Conservation (phyloP, 2,113 vertebrate genomes). For the Elanoides forficatus region DNA sequence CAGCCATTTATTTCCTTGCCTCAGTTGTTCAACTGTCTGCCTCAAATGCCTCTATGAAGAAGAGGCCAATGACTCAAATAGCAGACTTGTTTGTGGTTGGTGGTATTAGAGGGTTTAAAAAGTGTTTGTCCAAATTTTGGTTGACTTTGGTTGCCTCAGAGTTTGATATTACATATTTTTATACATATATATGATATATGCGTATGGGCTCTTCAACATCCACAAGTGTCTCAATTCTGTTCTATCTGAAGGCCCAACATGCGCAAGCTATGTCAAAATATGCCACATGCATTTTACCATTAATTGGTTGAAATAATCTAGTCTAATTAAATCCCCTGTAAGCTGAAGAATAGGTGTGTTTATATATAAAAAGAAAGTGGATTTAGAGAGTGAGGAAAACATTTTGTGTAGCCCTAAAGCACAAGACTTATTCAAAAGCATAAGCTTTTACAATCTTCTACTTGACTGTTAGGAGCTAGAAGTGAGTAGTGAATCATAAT, state of each 20-base stretch:
- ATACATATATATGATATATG: background rate
- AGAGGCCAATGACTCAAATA: background rate
- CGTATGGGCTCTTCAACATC: background rate
- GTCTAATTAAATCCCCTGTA: background rate
- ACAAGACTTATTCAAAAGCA: background rate
- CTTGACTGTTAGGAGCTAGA: background rate
- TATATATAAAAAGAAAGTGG: background rate
- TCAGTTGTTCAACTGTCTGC: background rate
- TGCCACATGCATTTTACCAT: rapidly evolving
- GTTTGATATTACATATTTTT: background rate
- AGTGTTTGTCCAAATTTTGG: background rate
- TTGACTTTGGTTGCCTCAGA: background rate
- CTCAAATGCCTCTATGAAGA: background rate
- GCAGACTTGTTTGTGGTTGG: background rate
- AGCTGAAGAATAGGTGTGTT: background rate
- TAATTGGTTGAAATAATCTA: background rate
- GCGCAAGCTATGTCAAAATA: background rate
- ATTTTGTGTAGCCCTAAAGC: background rate
- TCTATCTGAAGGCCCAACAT: background rate
- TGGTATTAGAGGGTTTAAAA: background rate
- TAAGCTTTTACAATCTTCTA: background rate
- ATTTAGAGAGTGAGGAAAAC: background rate
- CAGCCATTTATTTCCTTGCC: background rate
- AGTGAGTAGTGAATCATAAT: background rate
- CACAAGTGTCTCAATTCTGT: background rate